phyloP scores from a whole-genome alignment of 2,888 invertebrate species.

The Drosophila barbarae region DNA sequence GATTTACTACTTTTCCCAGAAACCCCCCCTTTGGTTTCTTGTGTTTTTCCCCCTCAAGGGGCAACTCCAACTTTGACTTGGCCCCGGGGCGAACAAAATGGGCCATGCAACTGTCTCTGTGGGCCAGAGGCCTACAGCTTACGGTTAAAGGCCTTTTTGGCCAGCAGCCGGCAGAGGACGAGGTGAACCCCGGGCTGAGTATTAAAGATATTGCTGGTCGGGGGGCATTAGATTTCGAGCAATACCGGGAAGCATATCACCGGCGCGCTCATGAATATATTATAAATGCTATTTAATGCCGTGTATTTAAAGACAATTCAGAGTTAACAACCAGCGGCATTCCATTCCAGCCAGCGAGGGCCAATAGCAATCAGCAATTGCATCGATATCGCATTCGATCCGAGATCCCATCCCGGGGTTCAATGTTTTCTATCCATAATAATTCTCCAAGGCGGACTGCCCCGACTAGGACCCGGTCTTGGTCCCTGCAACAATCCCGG shows the following conservation, averaged over 20 bases:
- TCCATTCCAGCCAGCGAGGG: constrained; percentile 16
- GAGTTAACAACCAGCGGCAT: constrained; percentile 42
- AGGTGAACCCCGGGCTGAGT: constrained; percentile 2
- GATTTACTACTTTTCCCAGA: background rate
- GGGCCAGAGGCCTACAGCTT: constrained; percentile 62
- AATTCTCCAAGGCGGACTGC: constrained; percentile 57
- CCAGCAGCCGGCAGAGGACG: constrained; percentile 16
- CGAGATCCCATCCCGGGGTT: constrained; percentile 54
- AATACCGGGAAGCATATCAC: constrained; percentile 66
- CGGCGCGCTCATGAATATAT: constrained; percentile 66
- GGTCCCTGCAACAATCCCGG: constrained; percentile 20
- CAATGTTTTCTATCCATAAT: constrained; percentile 69
- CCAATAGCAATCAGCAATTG: constrained; percentile 67
- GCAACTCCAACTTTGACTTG: constrained; percentile 45
- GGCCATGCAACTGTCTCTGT: constrained; percentile 66
- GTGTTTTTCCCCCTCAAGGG: constrained; percentile 6
- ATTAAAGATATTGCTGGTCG: constrained; percentile 10
- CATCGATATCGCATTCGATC: constrained; percentile 63
- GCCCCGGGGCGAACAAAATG: constrained; percentile 60
- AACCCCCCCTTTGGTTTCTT: constrained; percentile 4
- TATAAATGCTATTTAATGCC: constrained; percentile 71
- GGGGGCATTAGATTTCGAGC: constrained; percentile 63
- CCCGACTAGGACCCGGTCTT: constrained; percentile 4
- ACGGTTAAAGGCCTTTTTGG: constrained; percentile 63
- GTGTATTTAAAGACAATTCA: constrained; percentile 72